Base-by-base conservation (phyloP, 2,888 invertebrate genomes). In the Vannuccia rotundouncinata region DNA sequence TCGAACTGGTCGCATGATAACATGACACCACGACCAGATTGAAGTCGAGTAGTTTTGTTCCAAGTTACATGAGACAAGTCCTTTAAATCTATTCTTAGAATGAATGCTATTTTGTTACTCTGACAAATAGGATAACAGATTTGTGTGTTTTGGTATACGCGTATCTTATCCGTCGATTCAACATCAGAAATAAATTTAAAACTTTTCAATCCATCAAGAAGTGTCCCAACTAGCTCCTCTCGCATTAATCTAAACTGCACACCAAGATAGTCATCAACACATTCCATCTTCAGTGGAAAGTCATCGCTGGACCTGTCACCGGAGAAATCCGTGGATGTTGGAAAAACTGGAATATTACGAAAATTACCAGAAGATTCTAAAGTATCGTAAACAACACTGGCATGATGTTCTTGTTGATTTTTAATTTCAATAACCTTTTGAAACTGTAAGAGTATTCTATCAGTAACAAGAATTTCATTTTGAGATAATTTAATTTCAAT, bases 191-290 rank as follows among this genome's bases (percentile, higher is more conserved):
- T 59, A n/a, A 28, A 73, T 82, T 89, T 84, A 83, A 90, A 91
- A 84, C 90, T 89, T 83, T 86, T 85, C 85, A 93, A 90, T 82
- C 92, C 92, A 84, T 92, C 90, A 60, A 92, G 88, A 30, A 95
- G 86, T 0, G 94, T 93, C 22, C 90, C 90, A 31, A 93, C 90
- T 85, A 92, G 93, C 87, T 95, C 94, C 88, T 94, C 94, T 30
- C 93, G 88, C 74, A 94, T 85, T 31, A 94, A 89, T 29, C 92
- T 90, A 84, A 93, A 93, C 84, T 94, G 94, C 0, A 85, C 89
- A 83, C 93, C 92, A 28, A 95, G 88, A 85, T 95, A 95, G 84
- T 93, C 91, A 74, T 92, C 90, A 0, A 92, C 89, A 84, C 89
- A 89, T 0, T 88, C 84, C 84, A 91, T 92, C 0, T 90, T 90